Evolutionary conservation across 30 jellyfish, hydroid and myxozoan genomes (phyloP), one percentile per base, ranked within the genome.

Genomic region (Hydractinia echinata): DNA sequence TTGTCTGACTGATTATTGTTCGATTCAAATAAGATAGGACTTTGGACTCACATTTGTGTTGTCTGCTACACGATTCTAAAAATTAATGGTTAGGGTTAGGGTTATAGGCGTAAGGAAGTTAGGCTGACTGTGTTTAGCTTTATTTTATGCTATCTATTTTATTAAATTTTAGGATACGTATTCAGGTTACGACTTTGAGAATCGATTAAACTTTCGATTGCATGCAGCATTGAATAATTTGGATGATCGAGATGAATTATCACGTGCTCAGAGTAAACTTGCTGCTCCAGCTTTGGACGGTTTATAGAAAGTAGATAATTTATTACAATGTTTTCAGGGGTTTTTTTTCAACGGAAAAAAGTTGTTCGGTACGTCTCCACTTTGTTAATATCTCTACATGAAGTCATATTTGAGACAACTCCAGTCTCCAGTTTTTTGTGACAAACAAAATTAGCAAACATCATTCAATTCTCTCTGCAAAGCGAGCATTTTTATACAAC

Each of bases 161-260:
- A 20, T 76, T 58, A 0, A 0, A 58, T 64, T 64, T 13, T 64
- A 91, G 97, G 97, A 91, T n/a, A 86, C 69, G 20, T 82, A 76
- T 85, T 79, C 80, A 20, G 95, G 86, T 55, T 91, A 91, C 55
- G 97, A 91, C 61, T 91, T 91, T 61, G 97, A 91, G 71, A 91
- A 91, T 82, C 77, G 97, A 52, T 82, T 91, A 85, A 85, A 85
- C 67, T 91, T 91, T 76, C 85, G 97, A 51, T 74, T 91, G 51
- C 97, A 91, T 62, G 97, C 97, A 5, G 97, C 95, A 39, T 74
- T 90, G n/a, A 90, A 85, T 76, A 77, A 44, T 66, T 48, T 77
- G 55, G 85, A 77, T 19, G 85, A 77, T 54, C 53, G 55, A 55
- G 85, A 56, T 10, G 16, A 61, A 53, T 16, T 18, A 11, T 8